These are phyloP conservation scores for Pimpla rufipes DNA, from an alignment of 2,888 invertebrate genomes.

Conservation along the genomic window DNA sequence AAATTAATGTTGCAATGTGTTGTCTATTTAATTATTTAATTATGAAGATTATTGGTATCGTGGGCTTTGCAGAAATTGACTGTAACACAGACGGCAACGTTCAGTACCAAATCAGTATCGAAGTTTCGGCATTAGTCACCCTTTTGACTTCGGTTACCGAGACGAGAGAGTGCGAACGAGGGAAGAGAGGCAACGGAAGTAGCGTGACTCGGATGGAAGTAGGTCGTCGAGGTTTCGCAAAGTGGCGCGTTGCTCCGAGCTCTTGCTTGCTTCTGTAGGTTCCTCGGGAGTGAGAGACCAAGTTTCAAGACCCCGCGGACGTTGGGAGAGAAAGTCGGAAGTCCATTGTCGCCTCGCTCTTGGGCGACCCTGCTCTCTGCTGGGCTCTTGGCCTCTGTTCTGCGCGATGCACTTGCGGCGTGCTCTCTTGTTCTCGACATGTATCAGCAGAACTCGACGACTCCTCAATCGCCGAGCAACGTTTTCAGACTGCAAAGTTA, in stretches of 20 bases:
- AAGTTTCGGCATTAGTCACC: conserved; percentile 58
- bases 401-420: conserved; percentile 7
- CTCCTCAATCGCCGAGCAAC: too few relatives aligned
- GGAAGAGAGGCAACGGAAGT: conserved; percentile 20
- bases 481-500: background rate
- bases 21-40: background rate
- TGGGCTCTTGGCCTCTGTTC: conserved; percentile 20
- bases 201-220: conserved; percentile 50
- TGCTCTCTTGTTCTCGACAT: background rate
- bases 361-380: conserved; percentile 21
- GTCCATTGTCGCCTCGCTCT: conserved; percentile 45
- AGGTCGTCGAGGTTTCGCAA: conserved; percentile 64
- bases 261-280: conserved; percentile 46
- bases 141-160: conserved; percentile 54
- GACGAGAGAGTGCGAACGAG: conserved; percentile 39
- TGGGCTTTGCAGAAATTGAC: background rate
- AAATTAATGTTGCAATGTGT: background rate
- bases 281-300: conserved; percentile 56
- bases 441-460: too few relatives aligned
- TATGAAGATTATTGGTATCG: background rate
- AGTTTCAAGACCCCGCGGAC: conserved; percentile 61
- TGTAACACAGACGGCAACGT: background rate
- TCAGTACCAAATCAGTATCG: conserved; percentile 30
- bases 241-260: conserved; percentile 43
- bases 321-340: conserved; percentile 45